A percentile compares a stretch with the other conserved stretches of the same genome.
Conservation (phyloP, 2,797 vertebrate species). For the Lophius americanus region DNA sequence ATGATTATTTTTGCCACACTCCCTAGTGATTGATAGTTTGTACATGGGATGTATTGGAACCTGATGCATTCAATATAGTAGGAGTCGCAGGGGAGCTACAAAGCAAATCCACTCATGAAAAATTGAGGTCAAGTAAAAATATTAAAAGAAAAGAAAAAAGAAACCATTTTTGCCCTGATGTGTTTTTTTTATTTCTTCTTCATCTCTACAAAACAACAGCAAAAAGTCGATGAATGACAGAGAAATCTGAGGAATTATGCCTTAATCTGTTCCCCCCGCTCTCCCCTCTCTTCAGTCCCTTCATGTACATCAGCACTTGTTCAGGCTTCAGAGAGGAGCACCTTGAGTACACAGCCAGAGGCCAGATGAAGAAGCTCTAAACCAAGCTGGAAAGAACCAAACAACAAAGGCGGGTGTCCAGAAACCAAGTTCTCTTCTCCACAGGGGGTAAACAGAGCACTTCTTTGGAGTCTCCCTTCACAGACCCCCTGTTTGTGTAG, state of each 20-base stretch:
- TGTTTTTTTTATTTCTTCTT: slow-evolving; percentile 34
- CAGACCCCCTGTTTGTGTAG: slow-evolving; percentile 3
- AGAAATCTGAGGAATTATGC: slow-evolving; percentile 39
- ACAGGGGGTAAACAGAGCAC: slow-evolving; percentile 70
- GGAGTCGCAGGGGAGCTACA: slow-evolving; percentile 78
- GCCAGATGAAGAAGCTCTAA: slow-evolving; percentile 62
- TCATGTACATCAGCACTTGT: slow-evolving; percentile 58
- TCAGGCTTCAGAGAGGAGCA: slow-evolving; percentile 55
- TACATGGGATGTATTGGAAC: slow-evolving; percentile 83
- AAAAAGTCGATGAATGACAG: slow-evolving; percentile 49
- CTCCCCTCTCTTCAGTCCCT: slow-evolving; percentile 42
- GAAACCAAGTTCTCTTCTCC: slow-evolving; percentile 63
- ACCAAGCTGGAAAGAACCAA: slow-evolving; percentile 63
- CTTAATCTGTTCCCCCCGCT: slow-evolving; percentile 37
- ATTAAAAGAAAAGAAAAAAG: slow-evolving; percentile 47
- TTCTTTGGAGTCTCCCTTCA: slow-evolving; percentile 46
- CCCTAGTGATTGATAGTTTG: slow-evolving; percentile 86
- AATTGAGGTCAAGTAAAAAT: slow-evolving; percentile 83
- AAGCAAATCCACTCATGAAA: slow-evolving; percentile 84
- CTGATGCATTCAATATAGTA: slow-evolving; percentile 86
- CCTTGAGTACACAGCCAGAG: slow-evolving; percentile 64
- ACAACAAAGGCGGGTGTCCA: slow-evolving; percentile 72
- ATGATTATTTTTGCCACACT: slow-evolving; percentile 85
- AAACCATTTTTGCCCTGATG: slow-evolving; percentile 64
- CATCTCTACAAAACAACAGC: slow-evolving; percentile 41